These are phyloP conservation scores for Tamias sibiricus DNA, from an alignment of 2,113 vertebrate genomes.

Conservation along the genomic window DNA sequence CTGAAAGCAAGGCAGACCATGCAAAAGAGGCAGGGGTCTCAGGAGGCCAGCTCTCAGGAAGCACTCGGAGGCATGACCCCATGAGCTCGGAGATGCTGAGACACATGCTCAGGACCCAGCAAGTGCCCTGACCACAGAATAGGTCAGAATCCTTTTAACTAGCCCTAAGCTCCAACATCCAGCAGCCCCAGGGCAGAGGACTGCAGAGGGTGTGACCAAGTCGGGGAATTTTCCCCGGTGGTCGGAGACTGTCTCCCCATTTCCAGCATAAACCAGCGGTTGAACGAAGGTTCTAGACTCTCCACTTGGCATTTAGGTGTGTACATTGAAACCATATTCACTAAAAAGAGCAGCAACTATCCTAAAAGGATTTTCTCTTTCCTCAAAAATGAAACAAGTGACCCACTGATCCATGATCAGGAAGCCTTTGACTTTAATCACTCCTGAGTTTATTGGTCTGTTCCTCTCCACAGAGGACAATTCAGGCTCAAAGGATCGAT, in stretches of 20 bases:
- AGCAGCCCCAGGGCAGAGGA: background rate
- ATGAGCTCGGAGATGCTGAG: background rate
- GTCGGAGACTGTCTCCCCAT: background rate
- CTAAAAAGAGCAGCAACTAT: background rate
- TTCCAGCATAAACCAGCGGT: accelerated
- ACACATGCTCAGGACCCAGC: background rate
- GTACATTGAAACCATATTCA: background rate
- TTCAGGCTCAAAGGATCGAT: background rate
- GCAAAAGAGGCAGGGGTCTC: background rate
- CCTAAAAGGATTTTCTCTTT: conserved; percentile 14
- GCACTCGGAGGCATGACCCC: background rate
- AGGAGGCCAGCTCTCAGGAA: background rate
- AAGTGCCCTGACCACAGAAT: background rate
- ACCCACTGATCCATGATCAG: background rate
- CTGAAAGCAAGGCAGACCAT: background rate
- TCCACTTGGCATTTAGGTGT: background rate
- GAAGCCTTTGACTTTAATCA: background rate
- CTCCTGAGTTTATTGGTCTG: background rate
- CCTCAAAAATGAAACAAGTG: background rate
- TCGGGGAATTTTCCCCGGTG: background rate
- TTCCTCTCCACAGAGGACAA: background rate
- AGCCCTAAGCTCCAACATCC: background rate
- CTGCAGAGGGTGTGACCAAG: background rate
- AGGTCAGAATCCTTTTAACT: background rate
- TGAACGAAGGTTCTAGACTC: background rate